A percentile compares a stretch with the other conserved stretches of the same genome.
These are phyloP conservation scores for Melieria omissa DNA, from an alignment of 2,888 invertebrate genomes.

Conservation along the genomic window DNA sequence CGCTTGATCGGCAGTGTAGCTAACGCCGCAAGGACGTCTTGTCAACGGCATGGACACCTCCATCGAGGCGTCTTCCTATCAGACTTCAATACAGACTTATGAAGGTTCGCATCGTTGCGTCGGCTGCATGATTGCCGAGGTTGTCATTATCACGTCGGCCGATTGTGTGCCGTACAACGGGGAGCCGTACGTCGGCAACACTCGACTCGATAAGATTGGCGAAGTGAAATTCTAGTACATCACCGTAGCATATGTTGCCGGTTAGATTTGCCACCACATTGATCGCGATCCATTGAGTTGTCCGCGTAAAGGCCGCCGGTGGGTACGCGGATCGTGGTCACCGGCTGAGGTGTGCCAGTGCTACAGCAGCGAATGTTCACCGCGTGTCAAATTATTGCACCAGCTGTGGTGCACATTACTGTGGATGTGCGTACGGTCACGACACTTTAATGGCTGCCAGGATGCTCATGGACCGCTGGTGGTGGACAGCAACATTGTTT, in stretches of 20 bases:
- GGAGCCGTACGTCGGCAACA: too few relatives aligned
- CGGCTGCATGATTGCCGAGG: conserved; percentile 61
- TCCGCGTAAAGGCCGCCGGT: conserved; percentile 50
- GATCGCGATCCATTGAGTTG: conserved; percentile 46
- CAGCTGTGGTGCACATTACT: background rate
- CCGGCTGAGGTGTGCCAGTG: conserved; percentile 64
- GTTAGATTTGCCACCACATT: background rate
- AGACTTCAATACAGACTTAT: conserved; percentile 64
- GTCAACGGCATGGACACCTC: conserved; percentile 60
- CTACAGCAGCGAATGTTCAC: background rate
- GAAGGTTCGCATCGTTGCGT: conserved; percentile 65
- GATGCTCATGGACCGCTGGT: conserved; percentile 59
- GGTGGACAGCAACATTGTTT: conserved; percentile 25
- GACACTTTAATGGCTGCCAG: too few relatives aligned
- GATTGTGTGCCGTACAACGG: conserved; percentile 58
- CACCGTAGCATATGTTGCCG: background rate
- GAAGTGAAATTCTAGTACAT: background rate
- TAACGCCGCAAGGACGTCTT: conserved; percentile 62
- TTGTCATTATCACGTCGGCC: conserved; percentile 65
- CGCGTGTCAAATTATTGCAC: conserved; percentile 28
- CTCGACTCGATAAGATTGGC: too few relatives aligned
- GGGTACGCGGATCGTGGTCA: conserved; percentile 56
- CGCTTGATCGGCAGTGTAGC: conserved; percentile 37
- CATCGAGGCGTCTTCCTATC: conserved; percentile 66
- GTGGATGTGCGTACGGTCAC: too few relatives aligned